phyloP scores from a whole-genome alignment of 37 sponge, comb jelly and placozoan genomes.

The Chondrilla cf. caribensis region DNA sequence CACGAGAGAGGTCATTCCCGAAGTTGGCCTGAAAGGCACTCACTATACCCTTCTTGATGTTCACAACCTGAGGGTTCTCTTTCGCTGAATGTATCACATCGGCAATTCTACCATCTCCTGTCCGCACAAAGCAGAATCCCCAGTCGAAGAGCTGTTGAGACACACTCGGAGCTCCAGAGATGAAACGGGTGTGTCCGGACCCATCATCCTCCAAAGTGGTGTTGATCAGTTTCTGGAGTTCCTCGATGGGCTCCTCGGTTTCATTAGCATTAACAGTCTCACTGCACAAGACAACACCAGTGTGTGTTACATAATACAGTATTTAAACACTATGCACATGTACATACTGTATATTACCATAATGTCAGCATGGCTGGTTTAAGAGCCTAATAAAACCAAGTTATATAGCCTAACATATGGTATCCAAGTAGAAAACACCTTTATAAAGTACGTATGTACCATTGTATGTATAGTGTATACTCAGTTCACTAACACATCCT shows the following conservation, averaged over 20 bases:
- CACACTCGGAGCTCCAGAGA: too few relatives aligned
- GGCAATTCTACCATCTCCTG: conserved; percentile 39
- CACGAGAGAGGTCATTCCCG: neutral
- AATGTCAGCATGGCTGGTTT: too few relatives aligned
- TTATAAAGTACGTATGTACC: too few relatives aligned
- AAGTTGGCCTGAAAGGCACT: conserved; percentile 63
- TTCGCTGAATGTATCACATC: conserved; percentile 9
- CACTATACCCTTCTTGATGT: conserved; percentile 54
- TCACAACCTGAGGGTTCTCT: conserved; percentile 33
- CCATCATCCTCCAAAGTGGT: conserved; percentile 4
- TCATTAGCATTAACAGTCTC: neutral
- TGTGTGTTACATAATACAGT: too few relatives aligned
- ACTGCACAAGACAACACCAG: neutral
- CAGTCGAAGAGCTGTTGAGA: neutral
- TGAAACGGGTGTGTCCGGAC: neutral
- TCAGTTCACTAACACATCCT: too few relatives aligned
- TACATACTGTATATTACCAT: too few relatives aligned
- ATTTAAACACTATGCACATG: too few relatives aligned
- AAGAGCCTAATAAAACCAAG: too few relatives aligned
- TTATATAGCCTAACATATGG: too few relatives aligned
- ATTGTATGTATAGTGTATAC: too few relatives aligned
- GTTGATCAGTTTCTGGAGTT: conserved; percentile 2
- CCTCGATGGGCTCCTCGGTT: neutral
- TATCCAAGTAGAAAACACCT: too few relatives aligned
- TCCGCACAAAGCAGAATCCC: conserved; percentile 38